Conservation (phyloP, 2,888 invertebrate species). For the Oscheius sp. region DNA sequence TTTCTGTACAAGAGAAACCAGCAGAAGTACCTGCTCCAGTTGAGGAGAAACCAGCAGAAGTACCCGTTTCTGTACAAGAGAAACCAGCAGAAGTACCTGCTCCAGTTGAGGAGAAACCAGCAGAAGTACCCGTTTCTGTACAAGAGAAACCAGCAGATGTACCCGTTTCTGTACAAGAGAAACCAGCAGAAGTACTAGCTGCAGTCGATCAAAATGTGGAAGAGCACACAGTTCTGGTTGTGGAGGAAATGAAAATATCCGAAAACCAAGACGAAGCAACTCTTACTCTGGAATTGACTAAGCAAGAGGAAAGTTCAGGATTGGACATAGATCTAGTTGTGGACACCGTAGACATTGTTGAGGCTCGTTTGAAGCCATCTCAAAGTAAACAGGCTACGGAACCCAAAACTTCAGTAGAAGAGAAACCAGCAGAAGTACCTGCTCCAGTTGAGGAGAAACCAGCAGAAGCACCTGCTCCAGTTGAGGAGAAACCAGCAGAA, state of each 20-base stretch:
- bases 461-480: neutral
- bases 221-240: neutral
- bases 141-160: neutral
- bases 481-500: conserved; percentile 4
- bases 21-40: neutral
- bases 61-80: neutral
- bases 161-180: neutral
- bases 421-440: conserved; percentile 11
- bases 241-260: neutral
- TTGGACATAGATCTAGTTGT: conserved; percentile 17
- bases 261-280: neutral
- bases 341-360: conserved; percentile 1
- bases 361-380: neutral
- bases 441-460: conserved; percentile 5
- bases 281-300: neutral
- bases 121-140: neutral
- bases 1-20: neutral
- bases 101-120: conserved; percentile 1
- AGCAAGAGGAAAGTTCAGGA: conserved; percentile 8
- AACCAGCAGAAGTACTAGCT: neutral
- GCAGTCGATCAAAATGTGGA: neutral
- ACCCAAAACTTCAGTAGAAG: neutral
- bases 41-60: neutral
- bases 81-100: neutral
- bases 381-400: neutral